Percentiles rank a stretch among this genome's conserved stretches.
Conservation (phyloP, 1,140 invertebrate genomes). For the Pristionchus pacificus region DNA sequence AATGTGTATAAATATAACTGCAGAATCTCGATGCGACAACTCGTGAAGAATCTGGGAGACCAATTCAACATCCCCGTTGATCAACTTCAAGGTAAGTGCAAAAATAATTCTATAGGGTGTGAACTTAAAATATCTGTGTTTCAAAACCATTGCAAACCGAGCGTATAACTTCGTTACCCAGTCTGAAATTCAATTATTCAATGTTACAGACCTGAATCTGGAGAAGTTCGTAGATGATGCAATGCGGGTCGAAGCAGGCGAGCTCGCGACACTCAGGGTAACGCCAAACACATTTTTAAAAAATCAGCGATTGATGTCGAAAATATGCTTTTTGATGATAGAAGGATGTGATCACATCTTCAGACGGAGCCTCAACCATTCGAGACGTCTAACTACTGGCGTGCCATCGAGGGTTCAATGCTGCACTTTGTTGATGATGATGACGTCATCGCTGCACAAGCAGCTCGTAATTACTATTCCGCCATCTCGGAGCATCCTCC, state of each 20-base stretch:
- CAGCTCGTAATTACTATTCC: slow-evolving; percentile 33
- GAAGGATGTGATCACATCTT: slow-evolving; percentile 8
- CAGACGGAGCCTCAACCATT: slow-evolving; percentile 24
- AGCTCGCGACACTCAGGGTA: slow-evolving; percentile 43
- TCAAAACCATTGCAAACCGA: too few relatives aligned
- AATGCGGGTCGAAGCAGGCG: slow-evolving; percentile 47
- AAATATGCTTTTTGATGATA: neutral
- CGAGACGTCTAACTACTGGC: slow-evolving; percentile 32
- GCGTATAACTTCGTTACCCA: too few relatives aligned
- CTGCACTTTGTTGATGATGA: slow-evolving; percentile 31
- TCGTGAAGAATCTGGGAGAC: slow-evolving; percentile 55
- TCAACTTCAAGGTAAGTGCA: neutral
- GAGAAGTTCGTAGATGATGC: slow-evolving; percentile 48
- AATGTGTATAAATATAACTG: neutral
- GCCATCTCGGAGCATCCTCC: too few relatives aligned
- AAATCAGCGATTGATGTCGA: neutral
- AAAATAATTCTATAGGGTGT: slow-evolving; percentile 36
- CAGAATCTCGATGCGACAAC: slow-evolving; percentile 54
- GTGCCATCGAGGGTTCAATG: slow-evolving; percentile 15
- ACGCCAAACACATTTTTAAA: neutral
- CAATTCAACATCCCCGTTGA: slow-evolving; percentile 50
- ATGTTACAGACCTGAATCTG: slow-evolving; percentile 43
- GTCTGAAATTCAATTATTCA: slow-evolving; percentile 38
- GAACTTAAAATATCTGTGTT: too few relatives aligned
- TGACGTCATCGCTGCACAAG: slow-evolving; percentile 20